Conservation (phyloP, 2,797 vertebrate species). For the Chiloscyllium punctatum region DNA sequence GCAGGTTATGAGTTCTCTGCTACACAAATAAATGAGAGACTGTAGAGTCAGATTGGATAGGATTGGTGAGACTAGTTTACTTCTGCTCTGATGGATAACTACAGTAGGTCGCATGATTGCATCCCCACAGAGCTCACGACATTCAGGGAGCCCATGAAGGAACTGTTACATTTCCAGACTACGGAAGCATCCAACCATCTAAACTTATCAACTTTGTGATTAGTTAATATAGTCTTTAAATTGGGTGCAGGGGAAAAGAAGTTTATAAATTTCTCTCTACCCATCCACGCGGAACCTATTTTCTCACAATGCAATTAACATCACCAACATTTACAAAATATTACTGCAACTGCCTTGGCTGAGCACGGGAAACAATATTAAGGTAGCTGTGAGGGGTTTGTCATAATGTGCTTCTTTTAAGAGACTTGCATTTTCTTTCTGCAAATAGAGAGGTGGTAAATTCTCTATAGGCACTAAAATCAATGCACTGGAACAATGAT, state of each 20-base stretch:
- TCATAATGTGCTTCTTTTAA: slow-evolving; percentile 94
- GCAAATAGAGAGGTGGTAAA: slow-evolving; percentile 98
- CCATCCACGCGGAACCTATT: slow-evolving; percentile 90
- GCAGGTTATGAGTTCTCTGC: background rate
- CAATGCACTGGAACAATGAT: slow-evolving; percentile 98
- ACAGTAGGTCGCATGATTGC: slow-evolving; percentile 18
- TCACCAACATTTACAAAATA: slow-evolving; percentile 99
- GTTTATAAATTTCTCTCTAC: slow-evolving; percentile 92
- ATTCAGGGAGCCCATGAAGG: background rate
- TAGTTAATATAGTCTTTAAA: slow-evolving; percentile 75
- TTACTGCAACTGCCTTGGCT: slow-evolving; percentile 99
- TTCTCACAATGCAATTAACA: slow-evolving; percentile 98
- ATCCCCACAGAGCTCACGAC: slow-evolving; percentile 6
- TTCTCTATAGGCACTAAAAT: slow-evolving; percentile 99
- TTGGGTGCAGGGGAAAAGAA: slow-evolving; percentile 71
- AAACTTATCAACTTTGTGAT: slow-evolving; percentile 61
- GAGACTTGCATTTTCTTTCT: slow-evolving; percentile 97
- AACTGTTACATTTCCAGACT: slow-evolving; percentile 30
- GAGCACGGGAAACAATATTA: slow-evolving; percentile 98
- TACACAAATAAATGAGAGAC: background rate
- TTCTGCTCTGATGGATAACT: slow-evolving; percentile 31
- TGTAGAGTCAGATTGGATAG: slow-evolving; percentile 4
- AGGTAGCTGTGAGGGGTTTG: slow-evolving; percentile 99
- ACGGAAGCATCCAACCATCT: slow-evolving; percentile 17
- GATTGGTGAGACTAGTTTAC: slow-evolving; percentile 13